phyloP scores from a whole-genome alignment of 37 sponge, comb jelly and placozoan genomes.

The Cladorhizidae sp. region DNA sequence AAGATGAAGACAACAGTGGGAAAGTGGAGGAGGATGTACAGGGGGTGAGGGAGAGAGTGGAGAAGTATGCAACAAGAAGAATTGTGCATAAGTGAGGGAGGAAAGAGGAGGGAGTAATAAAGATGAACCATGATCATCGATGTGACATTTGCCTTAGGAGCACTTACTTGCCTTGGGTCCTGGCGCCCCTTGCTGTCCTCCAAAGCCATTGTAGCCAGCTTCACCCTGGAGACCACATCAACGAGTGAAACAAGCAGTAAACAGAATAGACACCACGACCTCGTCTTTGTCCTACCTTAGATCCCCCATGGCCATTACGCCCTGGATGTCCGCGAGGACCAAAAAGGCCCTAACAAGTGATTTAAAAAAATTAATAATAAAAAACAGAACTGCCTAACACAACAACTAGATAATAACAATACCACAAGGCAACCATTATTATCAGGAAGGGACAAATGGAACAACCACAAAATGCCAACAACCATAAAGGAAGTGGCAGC shows the following conservation, averaged over 20 bases:
- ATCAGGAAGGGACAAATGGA: no score
- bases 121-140: background rate
- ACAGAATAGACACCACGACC: background rate
- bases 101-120: background rate
- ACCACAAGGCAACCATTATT: no score
- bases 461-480: no score
- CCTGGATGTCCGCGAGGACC: constrained; percentile 29
- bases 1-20: no score
- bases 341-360: constrained; percentile 26
- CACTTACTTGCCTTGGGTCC: constrained; percentile 84
- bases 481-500: no score
- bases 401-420: no score
- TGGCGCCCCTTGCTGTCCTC: constrained; percentile 46
- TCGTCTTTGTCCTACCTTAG: constrained; percentile 1
- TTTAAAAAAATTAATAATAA: no score
- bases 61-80: background rate
- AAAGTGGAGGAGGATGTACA: background rate
- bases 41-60: no score
- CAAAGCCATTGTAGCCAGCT: constrained; percentile 24
- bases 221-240: constrained; percentile 9
- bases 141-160: background rate
- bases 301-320: constrained; percentile 16
- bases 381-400: no score
- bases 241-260: background rate
- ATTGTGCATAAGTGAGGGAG: background rate